phyloP scores from a whole-genome alignment of 2,888 invertebrate species.

The Desoria tigrina region DNA sequence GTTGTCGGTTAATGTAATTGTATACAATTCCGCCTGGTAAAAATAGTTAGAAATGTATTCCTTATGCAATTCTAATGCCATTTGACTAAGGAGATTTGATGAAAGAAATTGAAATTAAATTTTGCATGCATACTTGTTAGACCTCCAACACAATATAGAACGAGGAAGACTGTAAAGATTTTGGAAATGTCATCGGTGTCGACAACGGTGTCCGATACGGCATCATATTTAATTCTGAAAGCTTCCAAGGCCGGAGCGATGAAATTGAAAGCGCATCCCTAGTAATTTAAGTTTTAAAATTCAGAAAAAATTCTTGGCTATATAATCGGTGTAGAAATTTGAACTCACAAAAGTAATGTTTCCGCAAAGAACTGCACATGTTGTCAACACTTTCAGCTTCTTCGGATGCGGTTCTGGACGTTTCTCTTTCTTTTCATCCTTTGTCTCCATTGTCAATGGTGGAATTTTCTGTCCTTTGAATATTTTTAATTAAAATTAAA shows the following conservation, averaged over 20 bases:
- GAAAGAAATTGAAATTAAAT: too few relatives aligned
- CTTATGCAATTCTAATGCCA: too few relatives aligned
- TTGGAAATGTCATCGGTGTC: conserved; percentile 36
- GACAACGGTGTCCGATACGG: too few relatives aligned
- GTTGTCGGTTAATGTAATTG: conserved; percentile 39
- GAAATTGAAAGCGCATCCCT: conserved; percentile 42
- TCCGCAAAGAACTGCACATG: conserved; percentile 29
- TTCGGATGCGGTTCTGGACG: conserved; percentile 16
- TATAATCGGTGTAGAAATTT: background rate
- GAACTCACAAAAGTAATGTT: conserved; percentile 33
- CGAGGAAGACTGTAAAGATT: conserved; percentile 36
- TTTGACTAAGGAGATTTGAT: too few relatives aligned
- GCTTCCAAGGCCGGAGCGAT: conserved; percentile 41
- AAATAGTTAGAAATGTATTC: too few relatives aligned
- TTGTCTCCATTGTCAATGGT: background rate
- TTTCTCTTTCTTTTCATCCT: background rate
- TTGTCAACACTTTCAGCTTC: conserved; percentile 27
- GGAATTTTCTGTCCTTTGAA: too few relatives aligned
- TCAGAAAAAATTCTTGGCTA: too few relatives aligned
- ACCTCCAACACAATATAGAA: conserved; percentile 34
- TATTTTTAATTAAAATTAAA: too few relatives aligned
- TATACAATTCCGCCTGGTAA: conserved; percentile 18
- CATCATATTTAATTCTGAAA: conserved; percentile 37
- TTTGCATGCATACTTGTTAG: conserved; percentile 36
- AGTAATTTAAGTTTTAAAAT: background rate